Evolutionary conservation across 2,888 invertebrate genomes (phyloP).

Genomic region (Drosophila tripunctata): DNA sequence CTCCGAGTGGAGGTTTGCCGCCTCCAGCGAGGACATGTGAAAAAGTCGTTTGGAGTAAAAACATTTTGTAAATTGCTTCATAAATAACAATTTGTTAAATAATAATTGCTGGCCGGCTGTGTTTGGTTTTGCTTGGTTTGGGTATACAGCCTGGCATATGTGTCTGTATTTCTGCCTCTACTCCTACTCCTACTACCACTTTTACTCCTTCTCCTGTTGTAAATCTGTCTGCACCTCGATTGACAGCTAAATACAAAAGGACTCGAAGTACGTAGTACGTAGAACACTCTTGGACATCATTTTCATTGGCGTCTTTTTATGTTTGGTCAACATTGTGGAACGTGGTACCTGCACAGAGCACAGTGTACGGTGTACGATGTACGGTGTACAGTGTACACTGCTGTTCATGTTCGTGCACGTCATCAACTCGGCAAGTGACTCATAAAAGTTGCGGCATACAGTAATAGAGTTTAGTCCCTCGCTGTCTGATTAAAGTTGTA

Average conservation of each 20-base stretch:
- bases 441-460: slow-evolving; percentile 47
- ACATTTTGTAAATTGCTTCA: slow-evolving; percentile 82
- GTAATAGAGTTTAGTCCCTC: slow-evolving; percentile 15
- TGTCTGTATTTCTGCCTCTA: not conserved
- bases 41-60: slow-evolving; percentile 80
- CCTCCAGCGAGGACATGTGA: slow-evolving; percentile 57
- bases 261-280: slow-evolving; percentile 12
- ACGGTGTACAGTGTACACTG: not conserved
- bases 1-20: slow-evolving; percentile 50
- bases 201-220: not conserved
- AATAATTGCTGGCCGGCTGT: slow-evolving; percentile 69
- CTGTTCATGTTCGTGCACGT: slow-evolving; percentile 28
- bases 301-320: slow-evolving; percentile 70
- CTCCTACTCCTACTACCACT: not conserved
- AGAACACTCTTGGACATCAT: slow-evolving; percentile 36
- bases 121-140: slow-evolving; percentile 6
- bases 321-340: slow-evolving; percentile 78
- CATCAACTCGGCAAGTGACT: slow-evolving; percentile 50
- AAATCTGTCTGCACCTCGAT: slow-evolving; percentile 7
- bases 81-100: slow-evolving; percentile 82
- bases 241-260: slow-evolving; percentile 29
- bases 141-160: slow-evolving; percentile 5
- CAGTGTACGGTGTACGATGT: too few species aligned
- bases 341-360: slow-evolving; percentile 25
- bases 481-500: slow-evolving; percentile 61